Conservation (phyloP, 1,140 invertebrate genomes). For the Polypedilum pembai region DNA sequence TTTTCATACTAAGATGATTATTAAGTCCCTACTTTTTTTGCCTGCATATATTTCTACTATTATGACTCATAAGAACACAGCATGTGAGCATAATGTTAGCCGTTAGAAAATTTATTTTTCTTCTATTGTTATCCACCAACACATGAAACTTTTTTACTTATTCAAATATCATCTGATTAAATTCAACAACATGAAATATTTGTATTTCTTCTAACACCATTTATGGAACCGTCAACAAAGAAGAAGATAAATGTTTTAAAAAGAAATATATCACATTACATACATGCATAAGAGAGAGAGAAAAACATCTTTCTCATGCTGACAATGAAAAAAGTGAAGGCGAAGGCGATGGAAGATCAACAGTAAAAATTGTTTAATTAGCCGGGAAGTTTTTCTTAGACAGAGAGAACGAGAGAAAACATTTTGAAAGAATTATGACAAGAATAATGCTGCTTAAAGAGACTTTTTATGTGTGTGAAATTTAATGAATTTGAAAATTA, state of each 20-base stretch:
- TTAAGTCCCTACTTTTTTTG: neutral
- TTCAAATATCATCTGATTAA: too few species aligned
- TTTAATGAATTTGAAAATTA: too few species aligned
- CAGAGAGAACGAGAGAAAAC: too few species aligned
- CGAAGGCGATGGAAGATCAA: neutral
- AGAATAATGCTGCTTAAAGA: too few species aligned
- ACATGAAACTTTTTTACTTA: neutral
- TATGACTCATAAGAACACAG: neutral
- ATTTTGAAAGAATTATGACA: too few species aligned
- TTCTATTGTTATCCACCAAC: neutral
- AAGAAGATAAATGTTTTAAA: slow-evolving; percentile 7
- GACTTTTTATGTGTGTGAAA: too few species aligned
- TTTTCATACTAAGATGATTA: slow-evolving; percentile 2
- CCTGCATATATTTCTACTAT: too few species aligned
- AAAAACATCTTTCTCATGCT: slow-evolving; percentile 15
- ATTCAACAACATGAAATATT: too few species aligned
- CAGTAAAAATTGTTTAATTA: neutral
- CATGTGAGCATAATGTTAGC: neutral
- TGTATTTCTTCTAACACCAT: neutral
- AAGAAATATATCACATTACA: neutral
- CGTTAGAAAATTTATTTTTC: neutral
- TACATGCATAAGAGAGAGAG: too few species aligned
- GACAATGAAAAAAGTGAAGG: neutral
- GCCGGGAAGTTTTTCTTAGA: neutral
- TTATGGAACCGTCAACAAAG: neutral